phyloP scores from a whole-genome alignment of 2,113 vertebrate genomes.

The Chaetops frenatus region DNA sequence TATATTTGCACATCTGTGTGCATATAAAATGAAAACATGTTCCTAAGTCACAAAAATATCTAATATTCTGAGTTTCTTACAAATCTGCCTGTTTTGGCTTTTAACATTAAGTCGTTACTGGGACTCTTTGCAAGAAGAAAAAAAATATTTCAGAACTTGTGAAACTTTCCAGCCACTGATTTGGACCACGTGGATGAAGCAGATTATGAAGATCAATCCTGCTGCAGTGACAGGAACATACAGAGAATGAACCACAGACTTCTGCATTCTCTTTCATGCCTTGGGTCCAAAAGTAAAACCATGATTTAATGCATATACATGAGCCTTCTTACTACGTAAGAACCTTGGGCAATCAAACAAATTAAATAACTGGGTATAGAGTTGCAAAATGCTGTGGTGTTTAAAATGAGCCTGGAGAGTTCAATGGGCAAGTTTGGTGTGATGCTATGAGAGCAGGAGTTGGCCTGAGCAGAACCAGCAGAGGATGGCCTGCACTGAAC shows the following conservation, averaged over 20 bases:
- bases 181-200: neutral
- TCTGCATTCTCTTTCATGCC: neutral
- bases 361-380: neutral
- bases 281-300: neutral
- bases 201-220: neutral
- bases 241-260: neutral
- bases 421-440: neutral
- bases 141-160: neutral
- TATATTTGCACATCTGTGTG: no score
- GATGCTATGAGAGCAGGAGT: neutral
- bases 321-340: neutral
- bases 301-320: neutral
- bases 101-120: neutral
- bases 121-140: neutral
- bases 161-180: neutral
- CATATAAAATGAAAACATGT: conserved; percentile 30
- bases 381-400: neutral
- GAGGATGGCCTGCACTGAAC: neutral
- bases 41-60: neutral
- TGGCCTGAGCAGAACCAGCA: neutral
- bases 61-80: conserved; percentile 2
- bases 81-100: neutral
- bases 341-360: neutral
- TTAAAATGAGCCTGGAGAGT: neutral
- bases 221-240: neutral